Evolutionary conservation across 2,113 vertebrate genomes (phyloP), one percentile per base, ranked within the genome.

Genomic region (Acinonyx jubatus): DNA sequence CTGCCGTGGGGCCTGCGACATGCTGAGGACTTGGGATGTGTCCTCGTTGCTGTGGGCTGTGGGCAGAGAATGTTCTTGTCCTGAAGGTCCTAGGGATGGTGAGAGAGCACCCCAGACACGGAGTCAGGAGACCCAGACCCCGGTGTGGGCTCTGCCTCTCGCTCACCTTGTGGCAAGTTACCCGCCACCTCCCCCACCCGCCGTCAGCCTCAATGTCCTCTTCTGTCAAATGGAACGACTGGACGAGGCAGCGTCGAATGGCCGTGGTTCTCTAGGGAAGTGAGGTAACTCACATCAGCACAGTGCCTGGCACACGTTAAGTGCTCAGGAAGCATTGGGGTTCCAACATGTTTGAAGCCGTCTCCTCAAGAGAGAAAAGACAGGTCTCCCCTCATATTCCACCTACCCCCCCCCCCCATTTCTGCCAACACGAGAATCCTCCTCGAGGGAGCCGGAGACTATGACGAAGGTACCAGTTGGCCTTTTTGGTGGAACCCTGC

Each of bases 401-500:
- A 41, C 12, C 68, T 85, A 31, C 57, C 12, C 18, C 3, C 13
- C 57, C 12, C 18, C 3, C 13, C 21, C 48, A 31, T 50, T 61
- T 48, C 45, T 86, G 82, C 71, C 45, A 48, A 80, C 1, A 63
- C 27, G 13, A 33, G 10, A 16, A 41, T 29, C 68, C 63, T 93
- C 45, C 52, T 78, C 36, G 10, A 1, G 23, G 33, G 29, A 76
- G 45, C 68, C n/a, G 15, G 63, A 48, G 85, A 48, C 29, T 3
- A 1, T 3, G 74, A 33, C 9, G 41, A 45, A 27, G 4, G 10
- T 2, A 1, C 2, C 6, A 3, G 3, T 36, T 3, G 29, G 31
- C 52, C 80, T 78, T 36, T 63, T 45, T 2, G 1, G 27, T 25
- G 23, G 52, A 36, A 45, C 36, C 12, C 29, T 29, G 33, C 50